phyloP scores from a whole-genome alignment of 1,140 invertebrate genomes.

The Zaprionus africanus region DNA sequence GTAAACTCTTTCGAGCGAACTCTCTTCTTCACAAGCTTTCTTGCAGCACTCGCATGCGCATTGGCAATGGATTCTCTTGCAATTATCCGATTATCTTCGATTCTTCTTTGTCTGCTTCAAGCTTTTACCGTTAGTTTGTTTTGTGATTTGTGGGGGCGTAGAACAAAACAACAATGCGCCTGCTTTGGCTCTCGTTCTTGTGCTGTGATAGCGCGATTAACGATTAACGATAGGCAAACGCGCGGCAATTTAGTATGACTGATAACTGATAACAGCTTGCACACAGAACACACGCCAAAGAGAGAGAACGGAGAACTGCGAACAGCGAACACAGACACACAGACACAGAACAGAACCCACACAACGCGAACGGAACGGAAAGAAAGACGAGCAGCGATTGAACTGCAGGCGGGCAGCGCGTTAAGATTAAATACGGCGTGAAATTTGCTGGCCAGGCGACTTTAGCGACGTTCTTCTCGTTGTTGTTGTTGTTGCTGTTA shows the following conservation, averaged over 20 bases:
- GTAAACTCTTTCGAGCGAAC: constrained; percentile 23
- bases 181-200: constrained; percentile 7
- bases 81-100: neutral
- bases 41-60: constrained; percentile 25
- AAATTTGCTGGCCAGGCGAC: constrained; percentile 75
- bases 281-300: constrained; percentile 17
- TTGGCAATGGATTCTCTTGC: neutral
- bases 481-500: constrained; percentile 50
- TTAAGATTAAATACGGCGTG: constrained; percentile 81
- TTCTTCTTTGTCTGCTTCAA: neutral
- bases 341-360: constrained; percentile 50
- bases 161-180: neutral
- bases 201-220: constrained; percentile 25
- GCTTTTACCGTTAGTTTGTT: neutral
- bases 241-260: constrained; percentile 24
- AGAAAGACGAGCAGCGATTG: constrained; percentile 80
- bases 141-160: too few relatives aligned
- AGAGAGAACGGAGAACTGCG: neutral
- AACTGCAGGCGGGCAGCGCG: constrained; percentile 75
- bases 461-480: constrained; percentile 53
- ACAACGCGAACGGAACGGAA: constrained; percentile 69
- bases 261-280: constrained; percentile 12
- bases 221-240: constrained; percentile 31
- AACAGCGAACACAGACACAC: constrained; percentile 23
- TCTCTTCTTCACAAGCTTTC: constrained; percentile 2